phyloP scores from a whole-genome alignment of 1,140 invertebrate species.

The Melitaea cinxia region DNA sequence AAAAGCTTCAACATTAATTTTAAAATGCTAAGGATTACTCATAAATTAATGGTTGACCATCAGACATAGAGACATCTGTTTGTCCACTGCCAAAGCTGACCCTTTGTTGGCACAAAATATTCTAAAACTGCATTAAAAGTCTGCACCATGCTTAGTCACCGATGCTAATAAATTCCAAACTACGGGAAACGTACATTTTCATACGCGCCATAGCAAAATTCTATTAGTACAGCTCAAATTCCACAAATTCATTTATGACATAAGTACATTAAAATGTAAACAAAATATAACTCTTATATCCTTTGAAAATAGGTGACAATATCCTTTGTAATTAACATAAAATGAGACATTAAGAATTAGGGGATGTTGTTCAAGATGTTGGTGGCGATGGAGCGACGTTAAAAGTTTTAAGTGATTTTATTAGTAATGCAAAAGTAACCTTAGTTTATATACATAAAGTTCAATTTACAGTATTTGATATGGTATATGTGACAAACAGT shows the following conservation, averaged over 20 bases:
- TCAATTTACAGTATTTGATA: conserved; percentile 31
- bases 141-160: conserved; percentile 53
- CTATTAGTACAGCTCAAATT: conserved; percentile 45
- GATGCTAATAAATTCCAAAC: conserved; percentile 74
- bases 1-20: background rate
- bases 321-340: conserved; percentile 45
- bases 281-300: conserved; percentile 30
- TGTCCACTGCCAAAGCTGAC: conserved; percentile 43
- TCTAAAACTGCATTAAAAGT: conserved; percentile 69
- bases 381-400: conserved; percentile 34
- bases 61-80: conserved; percentile 49
- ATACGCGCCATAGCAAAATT: conserved; percentile 68
- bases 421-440: conserved; percentile 30
- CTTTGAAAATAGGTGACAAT: conserved; percentile 35
- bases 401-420: conserved; percentile 45
- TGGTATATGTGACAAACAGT: conserved; percentile 25
- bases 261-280: conserved; percentile 38
- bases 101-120: conserved; percentile 59
- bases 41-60: conserved; percentile 23
- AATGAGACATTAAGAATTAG: conserved; percentile 69
- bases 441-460: conserved; percentile 32
- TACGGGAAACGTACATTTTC: conserved; percentile 72
- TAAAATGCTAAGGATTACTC: conserved; percentile 11
- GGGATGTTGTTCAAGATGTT: conserved; percentile 78
- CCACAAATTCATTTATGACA: conserved; percentile 31